Base-by-base conservation (phyloP, 2,113 vertebrate species). In the Piprites chloris region DNA sequence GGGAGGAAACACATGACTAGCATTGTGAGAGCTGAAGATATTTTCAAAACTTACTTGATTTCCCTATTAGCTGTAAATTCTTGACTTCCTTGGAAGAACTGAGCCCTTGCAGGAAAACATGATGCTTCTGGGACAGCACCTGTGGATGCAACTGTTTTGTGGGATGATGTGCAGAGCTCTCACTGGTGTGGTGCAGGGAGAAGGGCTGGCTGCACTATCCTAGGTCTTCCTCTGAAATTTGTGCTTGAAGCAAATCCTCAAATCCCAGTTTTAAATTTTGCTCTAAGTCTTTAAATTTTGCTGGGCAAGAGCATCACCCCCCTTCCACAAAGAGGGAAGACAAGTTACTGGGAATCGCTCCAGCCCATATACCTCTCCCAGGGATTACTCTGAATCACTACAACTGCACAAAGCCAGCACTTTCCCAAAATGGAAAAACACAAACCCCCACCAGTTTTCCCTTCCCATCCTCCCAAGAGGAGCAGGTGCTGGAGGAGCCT, bases 121-220 rank as follows among this genome's bases (percentile, higher is more conserved):
- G 71, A 14, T 50, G 8, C 6, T 58, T 49, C 5, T 61, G 78
- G 69, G 50, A 23, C 27, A 33, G 41, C 15, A 39, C 6, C 37
- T 62, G 44, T 6, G 14, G 74, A 20, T 50, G 27, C 37, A 50
- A 1, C 19, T 5, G 37, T 3, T 32, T 1, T 4, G 5, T 0
- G 26, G 53, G 58, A 42, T 26, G 42, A 41, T 1, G 8, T 16
- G 53, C 71, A 55, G 67, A 69, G 61, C 23, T 76, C 49, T 58
- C 35, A 32, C 27, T 32, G 26, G 23, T 23, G 35, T 2, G 2
- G 27, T 19, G 13, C 17, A 42, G 20, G 42, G 56, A 90, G 62
- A 67, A 49, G n/a, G 28, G 62, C 62, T 63, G 62, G 39, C 28
- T 63, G 62, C 27, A 42, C 39, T 14, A 19, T 63, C 62, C 62